Base-by-base conservation (phyloP, 2,888 invertebrate genomes). In the Rhagonycha lutea region DNA sequence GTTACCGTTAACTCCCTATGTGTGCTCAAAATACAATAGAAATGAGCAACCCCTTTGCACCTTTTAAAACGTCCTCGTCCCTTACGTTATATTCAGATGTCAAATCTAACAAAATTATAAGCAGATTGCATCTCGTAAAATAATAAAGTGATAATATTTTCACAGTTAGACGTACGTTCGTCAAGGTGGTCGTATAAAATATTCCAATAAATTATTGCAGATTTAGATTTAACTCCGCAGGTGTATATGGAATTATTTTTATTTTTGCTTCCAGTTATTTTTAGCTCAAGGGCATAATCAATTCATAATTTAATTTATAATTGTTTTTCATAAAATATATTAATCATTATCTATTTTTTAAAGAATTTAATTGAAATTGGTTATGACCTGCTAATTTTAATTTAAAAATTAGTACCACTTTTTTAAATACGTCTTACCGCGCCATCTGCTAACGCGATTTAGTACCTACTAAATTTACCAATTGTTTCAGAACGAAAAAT, bases 111-210 rank as follows among this genome's bases (percentile, higher is more conserved):
- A 69, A 68, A 69, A 75, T 75, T 68, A 23, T 75, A 69, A 23
- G 60, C 65, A 70, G 77, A 77, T 77, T 77, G 32, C 14, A 74
- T 74, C 74, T 68, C 14, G 23, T 68, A 69, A 74, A 77, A 74
- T 71, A 77, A 74, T 73, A 77, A 76, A 77, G 77, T 74, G 77
- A 74, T 77, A 76, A 77, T 77, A 77, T 77, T 47, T 77, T 77
- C 69, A 77, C 69, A 62, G 70, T 11, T 61, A 72, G 62, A 14
- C 69, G 73, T 47, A 60, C 29, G 72, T 65, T 76, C 73, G 71
- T 77, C 73, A 77, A 77, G 74, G 73, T 74, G 74, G 77, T 74
- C 71, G 69, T 26, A 68, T 60, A 60, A 68, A 65, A 70, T 32
- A 69, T 60, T 12, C 61, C 23, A 70, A 74, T 70, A 70, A 73